These are phyloP conservation scores for Auanema sp. DNA, from an alignment of 2,888 invertebrate genomes.

Conservation along the genomic window DNA sequence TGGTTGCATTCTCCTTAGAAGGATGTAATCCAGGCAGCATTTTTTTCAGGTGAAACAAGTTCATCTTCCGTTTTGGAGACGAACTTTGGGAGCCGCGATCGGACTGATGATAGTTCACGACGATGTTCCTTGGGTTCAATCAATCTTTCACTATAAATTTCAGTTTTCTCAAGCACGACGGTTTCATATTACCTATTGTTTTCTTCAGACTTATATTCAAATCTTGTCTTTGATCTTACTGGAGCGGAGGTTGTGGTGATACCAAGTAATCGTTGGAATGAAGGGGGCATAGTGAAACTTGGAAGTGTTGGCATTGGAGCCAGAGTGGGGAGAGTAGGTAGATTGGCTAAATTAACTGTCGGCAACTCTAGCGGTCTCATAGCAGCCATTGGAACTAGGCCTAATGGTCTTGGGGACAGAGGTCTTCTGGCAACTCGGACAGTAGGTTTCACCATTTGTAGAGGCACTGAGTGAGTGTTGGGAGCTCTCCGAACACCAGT, in stretches of 20 bases:
- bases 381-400: not conserved
- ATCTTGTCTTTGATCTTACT: constrained; percentile 1
- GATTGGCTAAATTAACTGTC: constrained; percentile 31
- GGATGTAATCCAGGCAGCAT: constrained; percentile 41
- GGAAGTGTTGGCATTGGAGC: constrained; percentile 41
- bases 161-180: not conserved
- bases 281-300: constrained; percentile 41
- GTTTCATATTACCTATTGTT: constrained; percentile 4
- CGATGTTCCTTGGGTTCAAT: not conserved
- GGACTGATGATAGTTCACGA: constrained; percentile 22
- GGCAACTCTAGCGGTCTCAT: not conserved
- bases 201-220: not conserved
- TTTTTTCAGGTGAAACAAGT: constrained; percentile 27
- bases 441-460: not conserved
- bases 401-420: too few relatives aligned
- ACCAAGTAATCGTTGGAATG: constrained; percentile 41
- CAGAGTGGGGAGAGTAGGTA: constrained; percentile 33
- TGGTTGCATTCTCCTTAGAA: constrained; percentile 22
- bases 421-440: not conserved
- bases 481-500: constrained; percentile 1
- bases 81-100: constrained; percentile 35
- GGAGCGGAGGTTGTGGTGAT: constrained; percentile 33
- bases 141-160: too few relatives aligned
- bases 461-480: not conserved
- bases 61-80: constrained; percentile 23